phyloP scores from a whole-genome alignment of 2,113 vertebrate genomes.

The Holacanthus passer region DNA sequence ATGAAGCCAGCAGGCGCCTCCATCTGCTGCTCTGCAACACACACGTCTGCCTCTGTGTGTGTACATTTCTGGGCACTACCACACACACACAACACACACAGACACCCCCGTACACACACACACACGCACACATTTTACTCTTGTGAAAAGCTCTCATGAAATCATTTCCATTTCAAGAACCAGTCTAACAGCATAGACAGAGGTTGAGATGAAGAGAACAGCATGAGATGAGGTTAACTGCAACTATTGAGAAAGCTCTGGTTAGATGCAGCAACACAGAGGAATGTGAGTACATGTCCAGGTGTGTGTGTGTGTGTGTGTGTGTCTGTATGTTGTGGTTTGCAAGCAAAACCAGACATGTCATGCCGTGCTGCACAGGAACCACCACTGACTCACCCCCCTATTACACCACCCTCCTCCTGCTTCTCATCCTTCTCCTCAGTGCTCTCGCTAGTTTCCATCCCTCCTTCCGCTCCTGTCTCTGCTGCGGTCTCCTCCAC shows the following conservation, averaged over 20 bases:
- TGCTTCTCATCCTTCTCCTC: constrained; percentile 40
- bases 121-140: constrained; percentile 2
- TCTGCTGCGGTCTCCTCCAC: constrained; percentile 70
- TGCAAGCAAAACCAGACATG: constrained; percentile 7
- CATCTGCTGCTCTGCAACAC: constrained; percentile 55
- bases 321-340: constrained; percentile 2
- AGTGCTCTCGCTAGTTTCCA: constrained; percentile 44
- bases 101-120: constrained; percentile 24
- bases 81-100: constrained; percentile 28
- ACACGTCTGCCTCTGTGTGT: constrained; percentile 52
- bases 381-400: constrained; percentile 75
- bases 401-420: constrained; percentile 51
- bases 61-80: constrained; percentile 38
- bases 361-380: constrained; percentile 38
- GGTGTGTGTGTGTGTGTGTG: constrained; percentile 9
- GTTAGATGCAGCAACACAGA: constrained; percentile 37
- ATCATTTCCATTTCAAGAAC: constrained; percentile 2
- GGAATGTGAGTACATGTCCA: not conserved
- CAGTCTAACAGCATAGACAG: constrained; percentile 11
- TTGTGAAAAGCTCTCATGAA: constrained; percentile 8
- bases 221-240: constrained; percentile 39
- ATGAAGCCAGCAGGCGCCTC: constrained; percentile 63
- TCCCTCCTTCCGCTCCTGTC: constrained; percentile 23
- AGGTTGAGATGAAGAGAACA: constrained; percentile 19
- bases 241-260: constrained; percentile 8